A percentile compares a stretch with the other conserved stretches of the same genome.
phyloP scores from a whole-genome alignment of 2,113 vertebrate genomes.

The Psittacus erithacus region DNA sequence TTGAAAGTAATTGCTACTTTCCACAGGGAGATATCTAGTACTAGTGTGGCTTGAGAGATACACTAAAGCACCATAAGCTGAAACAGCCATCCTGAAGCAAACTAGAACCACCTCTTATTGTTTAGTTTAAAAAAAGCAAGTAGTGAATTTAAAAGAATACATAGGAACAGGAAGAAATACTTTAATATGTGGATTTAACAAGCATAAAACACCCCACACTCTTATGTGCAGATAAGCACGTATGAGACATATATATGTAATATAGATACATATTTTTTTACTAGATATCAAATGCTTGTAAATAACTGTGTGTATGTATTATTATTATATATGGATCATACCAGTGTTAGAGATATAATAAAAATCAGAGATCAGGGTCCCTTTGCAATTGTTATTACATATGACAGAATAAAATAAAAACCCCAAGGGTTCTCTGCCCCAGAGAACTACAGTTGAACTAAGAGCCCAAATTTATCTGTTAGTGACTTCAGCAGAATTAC shows the following conservation, averaged over 20 bases:
- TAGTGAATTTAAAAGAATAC: background rate
- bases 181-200: background rate
- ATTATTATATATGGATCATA: background rate
- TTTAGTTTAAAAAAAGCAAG: background rate
- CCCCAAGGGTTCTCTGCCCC: background rate
- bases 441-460: constrained; percentile 45
- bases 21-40: constrained; percentile 76
- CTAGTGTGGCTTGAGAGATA: constrained; percentile 58
- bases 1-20: constrained; percentile 88
- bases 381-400: background rate
- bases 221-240: background rate
- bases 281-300: background rate
- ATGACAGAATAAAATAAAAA: background rate
- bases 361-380: background rate
- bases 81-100: constrained; percentile 23
- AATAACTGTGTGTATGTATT: background rate
- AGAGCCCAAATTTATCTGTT: constrained; percentile 46
- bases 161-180: background rate
- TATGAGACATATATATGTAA: background rate
- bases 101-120: constrained; percentile 9
- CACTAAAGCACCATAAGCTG: constrained; percentile 54
- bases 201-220: background rate
- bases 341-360: background rate
- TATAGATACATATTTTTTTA: background rate
- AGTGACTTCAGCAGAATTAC: constrained; percentile 62